These are phyloP conservation scores for Pristiophorus japonicus DNA, from an alignment of 2,113 vertebrate species.

Conservation along the genomic window DNA sequence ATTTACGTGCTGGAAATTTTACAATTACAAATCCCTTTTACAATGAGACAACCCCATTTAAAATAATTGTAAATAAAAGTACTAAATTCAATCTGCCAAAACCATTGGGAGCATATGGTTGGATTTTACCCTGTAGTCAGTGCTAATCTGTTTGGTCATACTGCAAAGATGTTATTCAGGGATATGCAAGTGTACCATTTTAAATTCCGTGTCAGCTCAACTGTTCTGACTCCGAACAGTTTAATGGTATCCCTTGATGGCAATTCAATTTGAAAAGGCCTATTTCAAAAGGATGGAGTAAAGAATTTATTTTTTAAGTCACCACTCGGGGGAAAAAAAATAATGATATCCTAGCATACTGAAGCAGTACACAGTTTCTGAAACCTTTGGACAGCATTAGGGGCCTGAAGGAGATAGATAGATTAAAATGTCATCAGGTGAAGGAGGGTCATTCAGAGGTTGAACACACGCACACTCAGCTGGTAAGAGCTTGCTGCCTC, in stretches of 20 bases:
- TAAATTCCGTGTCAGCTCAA: neutral
- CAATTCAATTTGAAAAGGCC: neutral
- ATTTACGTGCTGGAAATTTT: neutral
- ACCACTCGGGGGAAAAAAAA: neutral
- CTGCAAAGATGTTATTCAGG: neutral
- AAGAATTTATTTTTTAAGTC: neutral
- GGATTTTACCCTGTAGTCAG: neutral
- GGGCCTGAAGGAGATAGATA: neutral
- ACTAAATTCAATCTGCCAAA: neutral
- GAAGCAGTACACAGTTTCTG: neutral
- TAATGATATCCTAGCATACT: neutral
- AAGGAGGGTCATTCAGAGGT: neutral
- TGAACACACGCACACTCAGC: neutral
- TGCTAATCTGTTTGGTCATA: neutral
- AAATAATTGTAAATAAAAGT: neutral
- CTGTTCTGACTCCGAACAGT: neutral
- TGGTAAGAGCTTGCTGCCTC: neutral
- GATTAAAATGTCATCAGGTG: neutral
- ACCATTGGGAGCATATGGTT: neutral
- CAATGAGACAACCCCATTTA: neutral
- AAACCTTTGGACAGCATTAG: neutral
- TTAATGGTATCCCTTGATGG: neutral
- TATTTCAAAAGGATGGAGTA: neutral
- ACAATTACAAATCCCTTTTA: neutral
- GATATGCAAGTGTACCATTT: neutral